Evolutionary conservation across 2,113 vertebrate genomes (phyloP).

Genomic region (Tyto alba): DNA sequence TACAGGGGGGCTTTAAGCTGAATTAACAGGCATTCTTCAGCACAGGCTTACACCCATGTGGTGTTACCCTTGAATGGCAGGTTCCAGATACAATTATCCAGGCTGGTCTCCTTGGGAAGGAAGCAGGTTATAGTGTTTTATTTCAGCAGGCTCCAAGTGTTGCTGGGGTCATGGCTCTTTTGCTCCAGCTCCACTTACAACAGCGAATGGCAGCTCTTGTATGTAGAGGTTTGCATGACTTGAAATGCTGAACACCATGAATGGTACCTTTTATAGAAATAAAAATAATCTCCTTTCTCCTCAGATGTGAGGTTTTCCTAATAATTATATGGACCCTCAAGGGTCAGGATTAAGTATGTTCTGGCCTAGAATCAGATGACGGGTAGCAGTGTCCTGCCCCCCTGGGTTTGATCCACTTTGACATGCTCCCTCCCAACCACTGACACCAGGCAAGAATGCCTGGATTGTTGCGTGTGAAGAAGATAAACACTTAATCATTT

Average conservation of each 20-base stretch:
- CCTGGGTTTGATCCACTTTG: not conserved
- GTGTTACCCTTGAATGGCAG: not conserved
- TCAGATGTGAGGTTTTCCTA: not conserved
- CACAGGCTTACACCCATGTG: not conserved
- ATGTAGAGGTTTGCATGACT: not conserved
- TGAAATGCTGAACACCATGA: accelerated
- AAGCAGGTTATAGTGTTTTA: not conserved
- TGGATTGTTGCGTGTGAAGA: not conserved
- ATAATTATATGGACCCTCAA: not conserved
- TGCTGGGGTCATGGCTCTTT: not conserved
- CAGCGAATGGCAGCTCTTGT: not conserved
- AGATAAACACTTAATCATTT: not conserved
- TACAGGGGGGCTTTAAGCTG: not conserved
- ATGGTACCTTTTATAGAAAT: not conserved
- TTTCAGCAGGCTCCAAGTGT: not conserved
- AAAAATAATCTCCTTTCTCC: not conserved
- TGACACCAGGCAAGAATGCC: not conserved
- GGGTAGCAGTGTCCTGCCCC: not conserved
- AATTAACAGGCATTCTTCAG: not conserved
- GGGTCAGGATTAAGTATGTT: not conserved
- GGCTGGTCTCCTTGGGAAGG: accelerated
- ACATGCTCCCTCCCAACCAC: not conserved
- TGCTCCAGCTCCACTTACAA: not conserved
- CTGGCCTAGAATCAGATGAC: not conserved
- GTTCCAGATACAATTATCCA: not conserved